Evolutionary conservation across 2,113 vertebrate species (phyloP).

Genomic region (Asarcornis scutulata): DNA sequence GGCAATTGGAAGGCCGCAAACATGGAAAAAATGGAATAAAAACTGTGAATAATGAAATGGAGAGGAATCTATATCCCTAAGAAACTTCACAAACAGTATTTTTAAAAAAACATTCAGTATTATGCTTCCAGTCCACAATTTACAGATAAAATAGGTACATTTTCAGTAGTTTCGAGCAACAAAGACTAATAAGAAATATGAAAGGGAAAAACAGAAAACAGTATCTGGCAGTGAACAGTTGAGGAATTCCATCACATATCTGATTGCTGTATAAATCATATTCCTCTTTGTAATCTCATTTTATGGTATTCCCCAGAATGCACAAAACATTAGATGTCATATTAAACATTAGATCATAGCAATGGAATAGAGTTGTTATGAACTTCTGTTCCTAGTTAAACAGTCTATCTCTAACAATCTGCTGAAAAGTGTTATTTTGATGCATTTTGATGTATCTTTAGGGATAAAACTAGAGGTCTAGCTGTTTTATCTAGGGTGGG

Average conservation of each 20-base stretch:
- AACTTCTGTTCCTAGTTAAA: conserved; percentile 50
- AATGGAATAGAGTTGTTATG: conserved; percentile 31
- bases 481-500: background rate
- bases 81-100: background rate
- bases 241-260: background rate
- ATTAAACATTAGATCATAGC: conserved; percentile 26
- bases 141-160: background rate
- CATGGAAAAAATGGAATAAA: background rate
- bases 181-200: background rate
- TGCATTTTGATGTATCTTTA: conserved; percentile 29
- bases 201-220: background rate
- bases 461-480: background rate
- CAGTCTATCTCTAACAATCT: conserved; percentile 17
- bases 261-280: background rate
- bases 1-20: background rate
- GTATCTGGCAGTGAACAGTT: background rate
- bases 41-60: background rate
- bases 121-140: background rate
- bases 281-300: background rate
- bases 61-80: background rate
- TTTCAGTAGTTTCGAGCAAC: background rate
- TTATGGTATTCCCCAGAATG: conserved; percentile 24
- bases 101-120: background rate
- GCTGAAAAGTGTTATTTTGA: conserved; percentile 65
- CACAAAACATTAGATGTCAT: background rate